phyloP scores from a whole-genome alignment of 1,140 invertebrate species.

The Lordiphosa mommai region DNA sequence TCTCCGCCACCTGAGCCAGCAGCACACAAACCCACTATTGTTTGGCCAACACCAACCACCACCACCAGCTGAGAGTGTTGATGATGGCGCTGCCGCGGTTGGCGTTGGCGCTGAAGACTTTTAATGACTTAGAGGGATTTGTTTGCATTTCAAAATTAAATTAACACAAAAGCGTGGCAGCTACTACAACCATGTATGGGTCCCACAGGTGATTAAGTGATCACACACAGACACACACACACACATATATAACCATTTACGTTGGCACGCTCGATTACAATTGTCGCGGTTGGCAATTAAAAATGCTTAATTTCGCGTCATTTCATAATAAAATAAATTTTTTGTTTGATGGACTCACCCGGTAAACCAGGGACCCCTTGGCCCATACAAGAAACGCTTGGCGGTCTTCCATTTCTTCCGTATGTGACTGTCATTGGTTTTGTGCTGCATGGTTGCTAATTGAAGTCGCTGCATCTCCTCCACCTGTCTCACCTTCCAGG shows the following conservation, averaged over 20 bases:
- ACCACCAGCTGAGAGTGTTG: slow-evolving; percentile 26
- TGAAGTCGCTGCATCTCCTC: slow-evolving; percentile 81
- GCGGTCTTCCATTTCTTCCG: slow-evolving; percentile 82
- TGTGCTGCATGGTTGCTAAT: slow-evolving; percentile 80
- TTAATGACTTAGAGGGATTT: slow-evolving; percentile 53
- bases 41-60: slow-evolving; percentile 2
- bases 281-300: slow-evolving; percentile 54
- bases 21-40: slow-evolving; percentile 11
- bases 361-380: slow-evolving; percentile 82
- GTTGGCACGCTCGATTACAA: slow-evolving; percentile 65
- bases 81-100: slow-evolving; percentile 7
- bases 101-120: slow-evolving; percentile 3
- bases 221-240: slow-evolving; percentile 18
- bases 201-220: slow-evolving; percentile 46
- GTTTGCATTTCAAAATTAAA: slow-evolving; percentile 63
- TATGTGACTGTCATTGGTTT: slow-evolving; percentile 81
- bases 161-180: slow-evolving; percentile 39
- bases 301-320: slow-evolving; percentile 37
- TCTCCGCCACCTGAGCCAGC: neutral
- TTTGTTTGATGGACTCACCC: slow-evolving; percentile 79
- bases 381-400: slow-evolving; percentile 81
- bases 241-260: slow-evolving; percentile 30
- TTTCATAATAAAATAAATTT: slow-evolving; percentile 46
- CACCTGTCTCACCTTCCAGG: slow-evolving; percentile 80
- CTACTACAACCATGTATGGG: neutral